phyloP scores from a whole-genome alignment of 64 coral and sea anemone species.

The Acropora yongei region DNA sequence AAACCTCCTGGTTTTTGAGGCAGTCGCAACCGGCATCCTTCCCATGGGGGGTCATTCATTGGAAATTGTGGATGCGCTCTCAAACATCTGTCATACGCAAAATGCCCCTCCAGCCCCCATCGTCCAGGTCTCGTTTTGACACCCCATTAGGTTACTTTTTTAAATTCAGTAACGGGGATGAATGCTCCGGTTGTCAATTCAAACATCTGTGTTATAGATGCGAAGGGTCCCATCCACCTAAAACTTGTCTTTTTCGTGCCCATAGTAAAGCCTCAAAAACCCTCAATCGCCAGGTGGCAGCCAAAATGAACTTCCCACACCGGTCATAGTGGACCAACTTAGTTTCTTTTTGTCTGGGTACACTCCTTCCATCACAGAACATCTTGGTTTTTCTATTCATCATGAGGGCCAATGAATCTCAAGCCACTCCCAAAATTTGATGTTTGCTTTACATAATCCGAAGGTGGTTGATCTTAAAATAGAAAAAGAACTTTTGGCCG shows the following conservation, averaged over 20 bases:
- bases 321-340: background rate
- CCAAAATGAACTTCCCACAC: constrained; percentile 14
- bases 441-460: constrained; percentile 6
- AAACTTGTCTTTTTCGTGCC: constrained; percentile 11
- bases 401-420: background rate
- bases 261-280: background rate
- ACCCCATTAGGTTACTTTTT: constrained; percentile 6
- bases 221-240: background rate
- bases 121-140: background rate
- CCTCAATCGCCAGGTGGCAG: background rate
- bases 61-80: background rate
- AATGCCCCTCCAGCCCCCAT: background rate
- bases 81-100: background rate
- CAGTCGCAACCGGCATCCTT: constrained; percentile 8
- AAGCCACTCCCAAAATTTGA: background rate
- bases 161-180: background rate
- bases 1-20: constrained; percentile 19
- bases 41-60: background rate
- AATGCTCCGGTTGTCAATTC: background rate
- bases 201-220: constrained; percentile 37
- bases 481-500: background rate
- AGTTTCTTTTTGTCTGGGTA: constrained; percentile 29
- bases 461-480: background rate
- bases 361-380: constrained; percentile 9
- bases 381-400: background rate